Percentiles rank a stretch among this genome's conserved stretches.
Conservation (phyloP, 2,113 vertebrate genomes). For the Lutjanus erythropterus region DNA sequence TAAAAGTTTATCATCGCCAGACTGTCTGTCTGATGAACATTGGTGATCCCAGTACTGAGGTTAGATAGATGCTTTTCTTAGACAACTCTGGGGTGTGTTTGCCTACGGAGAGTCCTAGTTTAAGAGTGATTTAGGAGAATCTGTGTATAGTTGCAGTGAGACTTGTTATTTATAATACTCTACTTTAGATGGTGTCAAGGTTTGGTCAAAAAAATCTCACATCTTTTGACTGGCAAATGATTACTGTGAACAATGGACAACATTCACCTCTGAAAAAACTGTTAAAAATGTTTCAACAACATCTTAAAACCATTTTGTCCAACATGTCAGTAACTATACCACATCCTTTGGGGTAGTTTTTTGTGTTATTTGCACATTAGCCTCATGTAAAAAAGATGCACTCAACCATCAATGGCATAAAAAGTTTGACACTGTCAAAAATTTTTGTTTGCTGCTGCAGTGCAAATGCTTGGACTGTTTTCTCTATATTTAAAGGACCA, state of each 20-base stretch:
- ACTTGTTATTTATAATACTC: too few species aligned
- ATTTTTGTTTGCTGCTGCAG: neutral
- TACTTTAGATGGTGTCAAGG: neutral
- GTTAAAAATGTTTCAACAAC: too few species aligned
- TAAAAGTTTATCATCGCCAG: neutral
- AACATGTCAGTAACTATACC: neutral
- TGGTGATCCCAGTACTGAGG: neutral
- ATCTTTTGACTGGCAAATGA: too few species aligned
- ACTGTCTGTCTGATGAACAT: neutral
- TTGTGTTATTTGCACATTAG: too few species aligned
- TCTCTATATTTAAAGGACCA: too few species aligned
- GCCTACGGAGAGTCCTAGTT: neutral
- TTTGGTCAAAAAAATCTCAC: neutral
- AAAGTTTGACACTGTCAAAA: too few species aligned
- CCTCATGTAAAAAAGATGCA: too few species aligned
- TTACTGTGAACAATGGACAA: too few species aligned
- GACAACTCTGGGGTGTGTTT: neutral
- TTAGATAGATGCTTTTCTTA: neutral
- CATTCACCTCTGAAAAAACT: too few species aligned
- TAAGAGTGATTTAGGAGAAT: neutral
- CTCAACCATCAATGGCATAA: too few species aligned
- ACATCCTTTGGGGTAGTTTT: neutral
- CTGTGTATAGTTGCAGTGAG: too few species aligned
- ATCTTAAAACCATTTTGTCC: too few species aligned
- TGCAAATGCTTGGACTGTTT: neutral